These are phyloP conservation scores for Lophius piscatorius DNA, from an alignment of 2,113 vertebrate genomes.

Conservation along the genomic window DNA sequence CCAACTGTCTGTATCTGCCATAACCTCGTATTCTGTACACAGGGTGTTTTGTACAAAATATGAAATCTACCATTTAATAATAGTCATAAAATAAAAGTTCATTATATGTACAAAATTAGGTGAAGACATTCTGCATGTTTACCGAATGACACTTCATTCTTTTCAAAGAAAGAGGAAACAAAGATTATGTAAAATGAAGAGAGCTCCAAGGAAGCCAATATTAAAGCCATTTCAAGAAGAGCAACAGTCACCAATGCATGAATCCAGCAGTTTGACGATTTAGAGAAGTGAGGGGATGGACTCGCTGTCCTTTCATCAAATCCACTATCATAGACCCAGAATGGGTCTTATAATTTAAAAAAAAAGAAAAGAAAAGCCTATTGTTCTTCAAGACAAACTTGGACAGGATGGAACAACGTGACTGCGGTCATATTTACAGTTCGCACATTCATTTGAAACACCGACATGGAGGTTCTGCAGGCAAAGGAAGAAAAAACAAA, in stretches of 20 bases:
- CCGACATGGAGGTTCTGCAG: conserved; percentile 72
- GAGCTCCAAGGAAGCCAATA: conserved; percentile 77
- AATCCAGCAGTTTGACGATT: too few relatives aligned
- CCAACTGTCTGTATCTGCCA: conserved; percentile 72
- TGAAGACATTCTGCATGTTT: conserved; percentile 89
- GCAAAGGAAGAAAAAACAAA: conserved; percentile 62
- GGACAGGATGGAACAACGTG: conserved; percentile 70
- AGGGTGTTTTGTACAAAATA: conserved; percentile 96
- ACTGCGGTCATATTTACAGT: conserved; percentile 81
- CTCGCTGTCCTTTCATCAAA: conserved; percentile 10
- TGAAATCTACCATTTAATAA: conserved; percentile 98
- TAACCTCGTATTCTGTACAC: conserved; percentile 90
- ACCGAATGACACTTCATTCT: conserved; percentile 92
- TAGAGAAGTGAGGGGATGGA: neutral
- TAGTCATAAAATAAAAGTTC: conserved; percentile 95
- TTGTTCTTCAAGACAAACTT: conserved; percentile 84
- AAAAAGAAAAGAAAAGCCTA: conserved; percentile 44
- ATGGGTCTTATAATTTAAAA: neutral
- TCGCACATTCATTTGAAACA: conserved; percentile 86
- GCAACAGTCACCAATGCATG: conserved; percentile 83
- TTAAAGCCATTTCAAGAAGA: conserved; percentile 85
- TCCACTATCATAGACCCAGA: neutral
- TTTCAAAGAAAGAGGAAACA: conserved; percentile 61
- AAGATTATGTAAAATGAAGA: conserved; percentile 73
- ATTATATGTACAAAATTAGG: conserved; percentile 98